Percentiles rank a stretch among this genome's conserved stretches.
Evolutionary conservation across 1,140 invertebrate species (phyloP).

Genomic region (Chironomus striatipennis): DNA sequence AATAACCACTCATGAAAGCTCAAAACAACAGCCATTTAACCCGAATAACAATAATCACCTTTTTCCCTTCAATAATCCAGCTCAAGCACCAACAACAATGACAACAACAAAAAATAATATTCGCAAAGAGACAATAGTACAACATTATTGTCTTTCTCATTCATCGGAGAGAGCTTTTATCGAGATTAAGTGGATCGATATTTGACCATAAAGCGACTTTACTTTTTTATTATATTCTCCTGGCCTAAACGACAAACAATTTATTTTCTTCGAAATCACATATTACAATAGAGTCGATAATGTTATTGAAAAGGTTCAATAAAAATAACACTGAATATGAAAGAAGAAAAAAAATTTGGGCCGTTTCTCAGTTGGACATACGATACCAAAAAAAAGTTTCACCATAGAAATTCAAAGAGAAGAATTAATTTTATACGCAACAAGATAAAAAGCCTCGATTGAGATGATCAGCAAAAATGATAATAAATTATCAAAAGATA

Average conservation of each 20-base stretch:
- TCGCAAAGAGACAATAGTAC: constrained; percentile 1
- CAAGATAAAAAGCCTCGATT: not conserved
- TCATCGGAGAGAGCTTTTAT: not conserved
- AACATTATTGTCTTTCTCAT: constrained; percentile 18
- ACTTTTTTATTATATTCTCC: not conserved
- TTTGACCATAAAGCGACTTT: not conserved
- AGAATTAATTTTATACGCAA: no score
- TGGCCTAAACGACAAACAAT: not conserved
- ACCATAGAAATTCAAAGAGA: not conserved
- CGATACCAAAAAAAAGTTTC: not conserved
- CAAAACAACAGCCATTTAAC: no score
- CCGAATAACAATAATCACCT: no score
- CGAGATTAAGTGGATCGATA: constrained; percentile 15
- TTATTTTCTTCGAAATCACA: not conserved
- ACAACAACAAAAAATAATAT: no score
- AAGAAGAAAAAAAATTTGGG: not conserved
- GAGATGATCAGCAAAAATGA: not conserved
- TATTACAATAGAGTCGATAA: constrained; percentile 13
- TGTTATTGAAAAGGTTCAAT: not conserved
- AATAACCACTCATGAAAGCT: no score
- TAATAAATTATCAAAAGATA: not conserved
- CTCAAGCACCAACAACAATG: no score
- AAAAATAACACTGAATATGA: not conserved
- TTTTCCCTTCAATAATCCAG: no score
- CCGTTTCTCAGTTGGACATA: not conserved